phyloP scores from a whole-genome alignment of 1,140 invertebrate genomes.

The Lepidotrigona ventralis region DNA sequence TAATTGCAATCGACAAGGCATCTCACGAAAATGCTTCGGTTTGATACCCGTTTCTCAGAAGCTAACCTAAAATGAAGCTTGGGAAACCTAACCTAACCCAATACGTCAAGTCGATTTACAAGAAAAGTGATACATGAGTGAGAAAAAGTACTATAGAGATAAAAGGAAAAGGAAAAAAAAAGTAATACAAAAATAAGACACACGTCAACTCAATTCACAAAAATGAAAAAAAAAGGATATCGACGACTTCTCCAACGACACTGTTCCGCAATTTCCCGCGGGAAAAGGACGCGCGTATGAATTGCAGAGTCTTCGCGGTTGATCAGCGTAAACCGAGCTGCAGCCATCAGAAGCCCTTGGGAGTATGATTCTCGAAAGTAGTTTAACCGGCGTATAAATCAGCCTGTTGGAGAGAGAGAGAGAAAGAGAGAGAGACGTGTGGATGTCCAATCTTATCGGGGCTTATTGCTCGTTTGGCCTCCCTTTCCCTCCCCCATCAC shows the following conservation, averaged over 20 bases:
- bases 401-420: not conserved
- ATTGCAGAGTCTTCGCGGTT: not conserved
- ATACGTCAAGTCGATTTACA: too few species aligned
- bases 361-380: conserved; percentile 1
- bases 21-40: too few species aligned
- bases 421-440: not conserved
- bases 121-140: too few species aligned
- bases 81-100: too few species aligned
- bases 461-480: conserved; percentile 16
- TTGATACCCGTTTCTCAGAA: too few species aligned
- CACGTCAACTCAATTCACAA: too few species aligned
- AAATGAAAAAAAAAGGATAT: not conserved
- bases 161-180: too few species aligned
- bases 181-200: too few species aligned
- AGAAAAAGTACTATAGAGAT: too few species aligned
- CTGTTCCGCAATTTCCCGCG: not conserved
- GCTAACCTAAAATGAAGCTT: too few species aligned
- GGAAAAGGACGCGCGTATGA: not conserved
- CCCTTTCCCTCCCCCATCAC: not conserved
- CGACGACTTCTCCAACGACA: not conserved
- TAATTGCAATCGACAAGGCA: too few species aligned
- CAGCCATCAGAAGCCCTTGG: not conserved
- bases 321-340: not conserved
- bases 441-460: conserved; percentile 23
- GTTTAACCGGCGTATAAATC: conserved; percentile 9